Conservation (phyloP, 2,888 invertebrate genomes). For the Phytoseiulus persimilis region DNA sequence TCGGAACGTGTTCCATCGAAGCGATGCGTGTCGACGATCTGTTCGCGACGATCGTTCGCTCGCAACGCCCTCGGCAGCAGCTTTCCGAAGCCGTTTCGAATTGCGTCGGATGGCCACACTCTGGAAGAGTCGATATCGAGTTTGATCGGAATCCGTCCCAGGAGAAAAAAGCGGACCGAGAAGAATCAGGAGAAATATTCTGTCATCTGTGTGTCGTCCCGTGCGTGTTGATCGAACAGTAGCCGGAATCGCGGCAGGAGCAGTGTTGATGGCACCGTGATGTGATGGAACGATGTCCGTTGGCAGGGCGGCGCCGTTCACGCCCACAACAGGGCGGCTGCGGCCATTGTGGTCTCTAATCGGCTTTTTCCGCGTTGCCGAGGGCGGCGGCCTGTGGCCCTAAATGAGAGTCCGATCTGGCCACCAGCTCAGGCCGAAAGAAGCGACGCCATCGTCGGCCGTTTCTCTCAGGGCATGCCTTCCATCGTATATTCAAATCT, state of each 20-base stretch:
- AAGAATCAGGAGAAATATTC: neutral
- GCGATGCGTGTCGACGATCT: neutral
- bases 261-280: neutral
- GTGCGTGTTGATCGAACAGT: neutral
- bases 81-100: neutral
- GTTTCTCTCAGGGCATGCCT: neutral
- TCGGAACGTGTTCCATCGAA: neutral
- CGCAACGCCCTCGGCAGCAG: neutral
- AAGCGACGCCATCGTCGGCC: neutral
- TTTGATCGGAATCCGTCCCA: neutral
- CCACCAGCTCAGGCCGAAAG: neutral
- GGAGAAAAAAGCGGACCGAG: neutral
- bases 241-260: neutral
- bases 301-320: neutral
- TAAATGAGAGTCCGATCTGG: neutral
- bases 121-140: neutral
- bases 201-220: neutral
- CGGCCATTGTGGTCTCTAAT: neutral
- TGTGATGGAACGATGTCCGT: constrained; percentile 5
- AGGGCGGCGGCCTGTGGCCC: neutral
- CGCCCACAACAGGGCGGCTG: neutral
- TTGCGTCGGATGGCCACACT: neutral
- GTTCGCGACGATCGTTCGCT: neutral
- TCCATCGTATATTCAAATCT: neutral
- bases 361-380: neutral